A percentile compares a stretch with the other conserved stretches of the same genome.
Evolutionary conservation across 37 sponge, comb jelly and placozoan species (phyloP).

Genomic region (Dysidea cf. avara): DNA sequence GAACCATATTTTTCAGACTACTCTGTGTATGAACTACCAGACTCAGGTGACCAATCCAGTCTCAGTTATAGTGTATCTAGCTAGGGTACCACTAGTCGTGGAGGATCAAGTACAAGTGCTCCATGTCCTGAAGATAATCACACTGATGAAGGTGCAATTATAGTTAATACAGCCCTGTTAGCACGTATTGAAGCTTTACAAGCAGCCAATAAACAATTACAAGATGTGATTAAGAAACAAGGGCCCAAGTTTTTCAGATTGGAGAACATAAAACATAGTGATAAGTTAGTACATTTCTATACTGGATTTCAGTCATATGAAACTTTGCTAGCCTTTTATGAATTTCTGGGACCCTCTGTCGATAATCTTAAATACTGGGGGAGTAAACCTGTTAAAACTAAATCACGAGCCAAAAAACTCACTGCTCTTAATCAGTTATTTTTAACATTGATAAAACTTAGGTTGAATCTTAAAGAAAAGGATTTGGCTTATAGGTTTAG

Average conservation of each 20-base stretch:
- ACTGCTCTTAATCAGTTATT: constrained; percentile 36
- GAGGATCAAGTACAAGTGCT: no score
- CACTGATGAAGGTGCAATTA: background rate
- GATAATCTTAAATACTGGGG: constrained; percentile 44
- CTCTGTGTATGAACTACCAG: constrained; percentile 9
- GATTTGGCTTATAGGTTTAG: constrained; percentile 32
- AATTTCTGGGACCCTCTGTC: constrained; percentile 46
- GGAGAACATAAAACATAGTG: constrained; percentile 7
- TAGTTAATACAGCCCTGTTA: constrained; percentile 2
- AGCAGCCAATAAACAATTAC: background rate
- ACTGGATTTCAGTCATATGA: constrained; percentile 37
- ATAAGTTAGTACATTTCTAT: constrained; percentile 26
- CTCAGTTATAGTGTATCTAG: no score
- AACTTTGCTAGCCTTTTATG: constrained; percentile 24
- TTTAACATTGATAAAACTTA: constrained; percentile 18
- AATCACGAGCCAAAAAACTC: constrained; percentile 4
- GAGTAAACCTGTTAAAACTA: background rate
- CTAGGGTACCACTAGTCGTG: no score
- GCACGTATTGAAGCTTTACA: constrained; percentile 20
- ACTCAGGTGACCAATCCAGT: background rate
- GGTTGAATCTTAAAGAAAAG: constrained; percentile 10
- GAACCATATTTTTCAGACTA: background rate
- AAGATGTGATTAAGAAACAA: background rate
- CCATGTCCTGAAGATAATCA: no score
- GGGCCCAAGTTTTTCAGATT: constrained; percentile 10